Base-by-base conservation (phyloP, 2,113 vertebrate genomes). In the Dipodomys ordii region DNA sequence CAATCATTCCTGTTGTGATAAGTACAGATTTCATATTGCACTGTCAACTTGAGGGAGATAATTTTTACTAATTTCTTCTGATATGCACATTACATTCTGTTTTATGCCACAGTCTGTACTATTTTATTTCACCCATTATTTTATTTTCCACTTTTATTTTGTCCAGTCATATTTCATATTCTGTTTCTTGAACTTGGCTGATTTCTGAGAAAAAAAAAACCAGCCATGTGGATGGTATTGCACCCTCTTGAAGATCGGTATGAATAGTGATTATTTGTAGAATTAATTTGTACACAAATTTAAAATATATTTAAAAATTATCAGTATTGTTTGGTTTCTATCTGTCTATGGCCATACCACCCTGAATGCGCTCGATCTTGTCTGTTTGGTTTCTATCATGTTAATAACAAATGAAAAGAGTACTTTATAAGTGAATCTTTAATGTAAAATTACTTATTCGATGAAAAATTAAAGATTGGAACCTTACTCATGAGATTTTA, bases 231-330 rank as follows among this genome's bases (percentile, higher is more conserved):
- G 35, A 64, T 1, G 32, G 60, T 67, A 68, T 49, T 86, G 5
- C 19, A 1, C 23, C 5, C 4, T 67, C 44, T 30, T 64, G 8
- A 64, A 83, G 11, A 3, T 65, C 46, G 74, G 1, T 2, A 32
- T 35, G 49, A 73, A 18, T 19, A n/a, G 6, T 67, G 22, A 46
- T 18, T 3, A 68, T 82, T 88, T 88, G 0, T 1, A 65, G 2
- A 71, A 69, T 94, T 78, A 64, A 53, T 92, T 79, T 88, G 39
- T 39, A 84, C 74, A 28, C 0, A 91, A 74, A 79, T 88, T 88
- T 91, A 27, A 82, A 94, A 87, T 35, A 72, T 53, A 71, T 90
- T 77, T 60, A 1, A 32, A 72, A 83, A 86, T 15, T 76, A 62
- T 6, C 62, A 8, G 9, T 49, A 32, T 4, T 76, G 2, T 88